Conservation (phyloP, 2,113 vertebrate species). For the Labrus mixtus region DNA sequence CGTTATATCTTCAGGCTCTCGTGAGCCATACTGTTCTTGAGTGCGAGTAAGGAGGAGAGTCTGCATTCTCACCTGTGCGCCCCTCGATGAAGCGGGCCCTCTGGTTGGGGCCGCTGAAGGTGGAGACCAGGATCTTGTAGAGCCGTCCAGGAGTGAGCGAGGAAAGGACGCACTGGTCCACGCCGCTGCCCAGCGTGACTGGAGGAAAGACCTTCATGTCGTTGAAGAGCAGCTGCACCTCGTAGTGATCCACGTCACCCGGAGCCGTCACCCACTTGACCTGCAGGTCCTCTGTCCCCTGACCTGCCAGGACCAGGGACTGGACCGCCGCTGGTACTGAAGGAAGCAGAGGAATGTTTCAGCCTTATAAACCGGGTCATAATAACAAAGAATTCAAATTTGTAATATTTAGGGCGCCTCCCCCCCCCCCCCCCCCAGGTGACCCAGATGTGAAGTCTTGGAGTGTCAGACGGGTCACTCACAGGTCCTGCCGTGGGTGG, state of each 20-base stretch:
- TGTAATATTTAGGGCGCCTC: no score
- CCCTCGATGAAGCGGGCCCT: slow-evolving; percentile 92
- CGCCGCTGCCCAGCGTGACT: slow-evolving; percentile 87
- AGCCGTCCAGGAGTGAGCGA: slow-evolving; percentile 94
- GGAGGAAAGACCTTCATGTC: slow-evolving; percentile 97
- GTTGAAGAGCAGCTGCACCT: slow-evolving; percentile 94
- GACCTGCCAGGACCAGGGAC: slow-evolving; percentile 83
- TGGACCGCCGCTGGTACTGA: slow-evolving; percentile 92
- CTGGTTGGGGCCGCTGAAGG: slow-evolving; percentile 93
- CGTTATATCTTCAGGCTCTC: no score
- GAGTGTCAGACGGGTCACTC: slow-evolving; percentile 80
- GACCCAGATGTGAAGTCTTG: no score
- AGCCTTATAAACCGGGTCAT: no score
- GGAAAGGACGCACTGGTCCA: slow-evolving; percentile 85
- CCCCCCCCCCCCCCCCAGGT: no score
- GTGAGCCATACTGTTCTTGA: no score
- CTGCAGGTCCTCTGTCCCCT: slow-evolving; percentile 87
- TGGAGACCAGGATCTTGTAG: slow-evolving; percentile 95
- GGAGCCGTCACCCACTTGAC: slow-evolving; percentile 89
- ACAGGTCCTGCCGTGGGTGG: slow-evolving; percentile 92
- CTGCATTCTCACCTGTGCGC: slow-evolving; percentile 86
- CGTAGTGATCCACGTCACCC: slow-evolving; percentile 96
- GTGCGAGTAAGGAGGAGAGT: neutral
- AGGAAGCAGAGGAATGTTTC: neutral
- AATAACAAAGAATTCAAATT: no score